Conservation (phyloP, 2,113 vertebrate species). For the Lagopus leucura region DNA sequence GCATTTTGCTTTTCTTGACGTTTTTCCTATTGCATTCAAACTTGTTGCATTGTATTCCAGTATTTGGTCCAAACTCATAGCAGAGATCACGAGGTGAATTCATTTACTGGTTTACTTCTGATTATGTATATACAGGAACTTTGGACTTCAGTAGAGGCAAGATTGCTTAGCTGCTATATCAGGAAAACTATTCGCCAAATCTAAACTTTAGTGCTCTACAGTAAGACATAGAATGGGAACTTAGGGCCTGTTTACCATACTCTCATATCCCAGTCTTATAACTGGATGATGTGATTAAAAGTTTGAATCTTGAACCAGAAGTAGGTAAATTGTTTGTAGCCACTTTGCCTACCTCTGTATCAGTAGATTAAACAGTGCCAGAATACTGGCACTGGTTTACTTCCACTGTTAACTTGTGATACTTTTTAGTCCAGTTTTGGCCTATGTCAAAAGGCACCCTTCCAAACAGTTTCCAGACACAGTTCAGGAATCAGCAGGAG, state of each 20-base stretch:
- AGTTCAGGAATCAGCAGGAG: not conserved
- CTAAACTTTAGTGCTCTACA: not conserved
- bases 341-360: not conserved
- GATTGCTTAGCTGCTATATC: accelerated
- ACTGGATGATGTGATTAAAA: not conserved
- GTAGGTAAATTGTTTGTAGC: not conserved
- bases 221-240: not conserved
- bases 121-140: not conserved
- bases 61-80: not conserved
- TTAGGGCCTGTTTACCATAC: not conserved
- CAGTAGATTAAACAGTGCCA: not conserved
- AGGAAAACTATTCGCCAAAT: not conserved
- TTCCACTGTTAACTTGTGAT: not conserved
- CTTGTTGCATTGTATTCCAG: not conserved
- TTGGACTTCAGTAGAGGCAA: not conserved
- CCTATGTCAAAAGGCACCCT: not conserved
- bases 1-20: not conserved
- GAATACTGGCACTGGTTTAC: not conserved
- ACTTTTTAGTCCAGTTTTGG: constrained; percentile 5
- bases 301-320: not conserved
- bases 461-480: not conserved
- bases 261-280: not conserved
- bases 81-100: not conserved
- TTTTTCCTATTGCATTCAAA: not conserved
- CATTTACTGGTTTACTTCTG: not conserved